Conservation (phyloP, 2,113 vertebrate genomes). For the Phaethornis superciliosus region DNA sequence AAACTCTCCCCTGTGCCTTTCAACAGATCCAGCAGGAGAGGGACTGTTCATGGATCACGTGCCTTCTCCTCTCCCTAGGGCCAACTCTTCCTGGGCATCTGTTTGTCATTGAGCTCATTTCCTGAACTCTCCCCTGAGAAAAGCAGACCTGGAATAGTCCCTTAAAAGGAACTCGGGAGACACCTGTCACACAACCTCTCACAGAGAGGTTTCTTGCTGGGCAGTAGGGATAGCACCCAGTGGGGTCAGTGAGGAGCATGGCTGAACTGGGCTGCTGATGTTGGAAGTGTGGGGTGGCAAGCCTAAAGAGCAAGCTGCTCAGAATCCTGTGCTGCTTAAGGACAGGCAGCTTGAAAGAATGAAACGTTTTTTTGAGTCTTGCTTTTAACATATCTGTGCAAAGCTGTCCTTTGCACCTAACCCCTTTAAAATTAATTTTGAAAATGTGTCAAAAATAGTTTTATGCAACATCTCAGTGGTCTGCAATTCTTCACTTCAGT, state of each 20-base stretch:
- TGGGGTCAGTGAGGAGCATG: fast-evolving
- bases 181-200: neutral
- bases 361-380: neutral
- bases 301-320: neutral
- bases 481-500: neutral
- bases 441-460: neutral
- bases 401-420: neutral
- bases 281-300: neutral
- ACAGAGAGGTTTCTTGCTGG: neutral
- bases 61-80: neutral
- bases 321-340: neutral
- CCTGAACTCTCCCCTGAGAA: neutral
- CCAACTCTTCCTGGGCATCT: neutral
- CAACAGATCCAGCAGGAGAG: neutral
- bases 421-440: neutral
- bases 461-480: neutral
- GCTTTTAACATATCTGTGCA: neutral
- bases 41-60: fast-evolving
- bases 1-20: neutral
- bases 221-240: neutral
- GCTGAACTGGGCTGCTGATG: neutral
- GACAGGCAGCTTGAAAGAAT: neutral
- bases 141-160: neutral
- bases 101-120: neutral
- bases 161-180: neutral